Percentiles rank a stretch among this genome's conserved stretches.
These are phyloP conservation scores for Paramormyrops hopkinsi DNA, from an alignment of 2,797 vertebrate species.

Conservation along the genomic window DNA sequence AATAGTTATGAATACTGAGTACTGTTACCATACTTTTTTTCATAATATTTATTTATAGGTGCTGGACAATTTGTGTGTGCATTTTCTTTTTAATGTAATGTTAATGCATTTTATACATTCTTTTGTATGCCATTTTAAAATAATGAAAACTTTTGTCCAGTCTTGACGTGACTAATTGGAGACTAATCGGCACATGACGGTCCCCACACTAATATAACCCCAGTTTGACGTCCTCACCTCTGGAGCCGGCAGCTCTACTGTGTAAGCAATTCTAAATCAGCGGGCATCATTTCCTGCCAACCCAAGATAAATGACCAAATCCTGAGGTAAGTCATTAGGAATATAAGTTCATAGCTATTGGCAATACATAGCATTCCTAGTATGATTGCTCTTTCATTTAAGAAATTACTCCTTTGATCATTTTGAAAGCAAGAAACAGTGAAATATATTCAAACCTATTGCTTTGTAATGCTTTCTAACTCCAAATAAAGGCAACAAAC, in stretches of 20 bases:
- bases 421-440: background rate
- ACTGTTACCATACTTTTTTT: background rate
- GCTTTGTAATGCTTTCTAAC: background rate
- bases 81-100: slow-evolving; percentile 10
- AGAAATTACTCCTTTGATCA: background rate
- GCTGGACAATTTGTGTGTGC: background rate
- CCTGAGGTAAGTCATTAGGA: background rate
- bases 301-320: background rate
- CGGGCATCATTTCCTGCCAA: background rate
- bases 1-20: background rate
- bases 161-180: background rate
- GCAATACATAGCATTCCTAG: too few relatives aligned
- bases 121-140: slow-evolving; percentile 7
- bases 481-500: background rate
- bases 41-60: background rate
- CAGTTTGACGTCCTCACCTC: background rate
- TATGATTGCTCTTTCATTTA: background rate
- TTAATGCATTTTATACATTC: background rate
- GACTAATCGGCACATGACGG: background rate
- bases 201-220: background rate
- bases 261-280: background rate
- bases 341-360: background rate
- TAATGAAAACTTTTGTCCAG: background rate
- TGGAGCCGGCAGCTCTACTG: too few relatives aligned
- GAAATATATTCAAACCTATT: background rate